Conservation (phyloP, 30 jellyfish, hydroid and myxozoan species). For the Hydractinia symbiolongicarpus region DNA sequence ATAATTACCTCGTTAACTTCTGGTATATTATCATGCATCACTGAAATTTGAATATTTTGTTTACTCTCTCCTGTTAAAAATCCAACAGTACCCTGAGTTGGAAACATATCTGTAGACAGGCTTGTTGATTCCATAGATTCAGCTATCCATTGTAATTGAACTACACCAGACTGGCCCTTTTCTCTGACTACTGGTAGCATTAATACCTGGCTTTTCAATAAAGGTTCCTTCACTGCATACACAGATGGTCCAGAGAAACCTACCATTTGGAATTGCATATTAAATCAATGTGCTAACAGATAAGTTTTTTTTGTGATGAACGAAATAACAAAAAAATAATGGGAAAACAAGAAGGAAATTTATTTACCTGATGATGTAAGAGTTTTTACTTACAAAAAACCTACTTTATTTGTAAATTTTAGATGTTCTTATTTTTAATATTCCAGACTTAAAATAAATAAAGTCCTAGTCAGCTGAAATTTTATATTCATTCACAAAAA, state of each 20-base stretch:
- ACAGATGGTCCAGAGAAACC: not conserved
- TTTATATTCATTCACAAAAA: too few relatives aligned
- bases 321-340: too few relatives aligned
- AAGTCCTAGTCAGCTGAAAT: too few relatives aligned
- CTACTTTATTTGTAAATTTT: too few relatives aligned
- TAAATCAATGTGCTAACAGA: too few relatives aligned
- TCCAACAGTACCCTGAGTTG: slow-evolving; percentile 52
- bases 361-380: too few relatives aligned
- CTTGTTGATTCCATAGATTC: slow-evolving; percentile 20
- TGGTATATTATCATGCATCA: slow-evolving; percentile 63
- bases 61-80: slow-evolving; percentile 60
- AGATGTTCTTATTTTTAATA: too few relatives aligned
- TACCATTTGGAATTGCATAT: too few relatives aligned
- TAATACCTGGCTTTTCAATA: not conserved
- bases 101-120: slow-evolving; percentile 54
- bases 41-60: slow-evolving; percentile 34
- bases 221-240: not conserved
- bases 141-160: slow-evolving; percentile 77
- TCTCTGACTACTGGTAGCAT: slow-evolving; percentile 34
- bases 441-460: too few relatives aligned
- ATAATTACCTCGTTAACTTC: slow-evolving; percentile 74
- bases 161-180: slow-evolving; percentile 65
- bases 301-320: too few relatives aligned
- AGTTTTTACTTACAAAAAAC: too few relatives aligned
- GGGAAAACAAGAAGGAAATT: too few relatives aligned